These are phyloP conservation scores for Hassar affinis DNA, from an alignment of 2,113 vertebrate species.

Conservation along the genomic window DNA sequence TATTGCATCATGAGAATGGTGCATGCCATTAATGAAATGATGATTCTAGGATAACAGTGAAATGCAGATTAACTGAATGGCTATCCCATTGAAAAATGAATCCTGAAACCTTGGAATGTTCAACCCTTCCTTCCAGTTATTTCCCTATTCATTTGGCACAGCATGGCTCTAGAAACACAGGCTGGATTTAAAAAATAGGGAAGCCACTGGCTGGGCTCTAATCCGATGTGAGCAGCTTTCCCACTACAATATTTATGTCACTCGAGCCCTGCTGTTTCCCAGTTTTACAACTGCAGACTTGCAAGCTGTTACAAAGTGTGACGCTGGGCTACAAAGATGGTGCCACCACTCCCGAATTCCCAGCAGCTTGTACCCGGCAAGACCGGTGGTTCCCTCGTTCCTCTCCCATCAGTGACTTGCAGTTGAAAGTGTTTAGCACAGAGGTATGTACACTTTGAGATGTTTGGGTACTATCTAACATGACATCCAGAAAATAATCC, in stretches of 20 bases:
- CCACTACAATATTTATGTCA: constrained; percentile 47
- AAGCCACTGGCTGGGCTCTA: not conserved
- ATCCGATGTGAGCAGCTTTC: constrained; percentile 27
- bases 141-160: constrained; percentile 1
- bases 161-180: not conserved
- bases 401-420: not conserved
- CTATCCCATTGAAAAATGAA: not conserved
- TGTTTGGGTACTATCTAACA: not conserved
- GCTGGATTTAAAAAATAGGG: not conserved
- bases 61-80: not conserved
- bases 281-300: constrained; percentile 11
- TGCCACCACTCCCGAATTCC: not conserved
- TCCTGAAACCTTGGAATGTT: not conserved
- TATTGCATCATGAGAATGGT: not conserved
- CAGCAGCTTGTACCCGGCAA: not conserved
- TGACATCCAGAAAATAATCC: not conserved
- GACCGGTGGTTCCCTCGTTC: not conserved
- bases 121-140: not conserved
- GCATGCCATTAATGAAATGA: not conserved
- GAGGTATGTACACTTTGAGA: too few relatives aligned
- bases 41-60: not conserved
- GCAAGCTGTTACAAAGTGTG: not conserved
- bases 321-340: not conserved
- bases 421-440: not conserved
- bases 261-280: not conserved